Conservation (phyloP, 2,888 invertebrate species). For the Yponomeuta malinellus region DNA sequence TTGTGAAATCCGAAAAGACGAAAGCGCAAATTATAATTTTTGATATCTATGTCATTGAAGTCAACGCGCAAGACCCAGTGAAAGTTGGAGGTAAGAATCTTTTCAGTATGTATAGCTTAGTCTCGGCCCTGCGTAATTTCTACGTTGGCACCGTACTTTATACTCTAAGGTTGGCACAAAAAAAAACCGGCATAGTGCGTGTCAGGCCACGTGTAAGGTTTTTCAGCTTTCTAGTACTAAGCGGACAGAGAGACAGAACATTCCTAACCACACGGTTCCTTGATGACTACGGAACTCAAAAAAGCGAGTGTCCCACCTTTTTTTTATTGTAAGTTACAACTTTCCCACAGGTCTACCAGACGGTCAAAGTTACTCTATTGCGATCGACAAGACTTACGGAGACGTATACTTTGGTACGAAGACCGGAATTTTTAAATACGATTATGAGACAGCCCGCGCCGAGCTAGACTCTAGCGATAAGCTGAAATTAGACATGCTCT, state of each 20-base stretch:
- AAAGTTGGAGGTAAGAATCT: conserved; percentile 43
- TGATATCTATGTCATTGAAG: conserved; percentile 43
- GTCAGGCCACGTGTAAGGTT: too few relatives aligned
- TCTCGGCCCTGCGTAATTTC: too few relatives aligned
- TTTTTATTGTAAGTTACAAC: too few relatives aligned
- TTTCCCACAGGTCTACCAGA: conserved; percentile 46
- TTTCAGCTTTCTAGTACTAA: too few relatives aligned
- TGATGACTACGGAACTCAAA: too few relatives aligned
- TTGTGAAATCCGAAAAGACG: conserved; percentile 41
- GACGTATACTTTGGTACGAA: conserved; percentile 57
- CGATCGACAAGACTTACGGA: conserved; percentile 44
- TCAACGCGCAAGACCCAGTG: conserved; percentile 33
- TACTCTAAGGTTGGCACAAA: too few relatives aligned
- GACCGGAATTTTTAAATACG: conserved; percentile 49
- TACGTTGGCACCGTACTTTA: too few relatives aligned
- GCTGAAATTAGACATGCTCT: conserved; percentile 49
- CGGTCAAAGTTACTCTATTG: conserved; percentile 52
- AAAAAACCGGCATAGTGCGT: too few relatives aligned
- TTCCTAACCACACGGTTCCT: too few relatives aligned
- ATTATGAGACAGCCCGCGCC: conserved; percentile 43
- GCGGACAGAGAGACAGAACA: too few relatives aligned
- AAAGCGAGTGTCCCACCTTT: too few relatives aligned
- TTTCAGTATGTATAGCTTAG: too few relatives aligned
- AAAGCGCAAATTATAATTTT: conserved; percentile 40
- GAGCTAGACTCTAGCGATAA: conserved; percentile 35